Evolutionary conservation across 2,888 invertebrate species (phyloP).

Genomic region (Apoderus coryli): DNA sequence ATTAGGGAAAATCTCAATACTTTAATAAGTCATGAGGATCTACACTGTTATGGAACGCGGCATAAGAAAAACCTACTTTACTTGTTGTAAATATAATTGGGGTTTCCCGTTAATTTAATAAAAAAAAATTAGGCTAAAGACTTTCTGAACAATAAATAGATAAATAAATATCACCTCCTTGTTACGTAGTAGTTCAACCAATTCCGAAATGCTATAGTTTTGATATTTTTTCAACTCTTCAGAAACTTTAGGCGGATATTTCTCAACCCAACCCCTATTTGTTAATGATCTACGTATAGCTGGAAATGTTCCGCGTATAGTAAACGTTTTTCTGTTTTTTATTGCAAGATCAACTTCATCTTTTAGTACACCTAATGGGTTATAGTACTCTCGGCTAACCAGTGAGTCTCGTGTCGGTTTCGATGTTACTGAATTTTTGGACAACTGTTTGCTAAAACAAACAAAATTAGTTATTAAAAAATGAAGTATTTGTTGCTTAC

Average conservation of each 20-base stretch:
- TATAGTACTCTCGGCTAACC: conserved; percentile 12
- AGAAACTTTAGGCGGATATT: conserved; percentile 28
- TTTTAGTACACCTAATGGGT: conserved; percentile 27
- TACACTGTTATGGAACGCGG: no score
- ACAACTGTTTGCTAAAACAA: no score
- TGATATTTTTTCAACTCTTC: conserved; percentile 19
- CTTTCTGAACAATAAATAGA: no score
- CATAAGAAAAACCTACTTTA: no score
- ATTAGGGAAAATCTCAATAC: no score
- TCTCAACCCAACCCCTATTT: conserved; percentile 62
- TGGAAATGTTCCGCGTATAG: conserved; percentile 37
- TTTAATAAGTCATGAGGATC: no score
- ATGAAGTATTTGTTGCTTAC: neutral
- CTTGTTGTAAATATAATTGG: no score
- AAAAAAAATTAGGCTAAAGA: no score
- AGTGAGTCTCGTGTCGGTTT: neutral
- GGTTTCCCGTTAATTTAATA: no score
- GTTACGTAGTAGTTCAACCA: conserved; percentile 24
- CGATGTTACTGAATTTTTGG: neutral
- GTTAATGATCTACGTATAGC: conserved; percentile 43
- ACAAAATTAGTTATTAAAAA: no score
- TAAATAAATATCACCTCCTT: no score
- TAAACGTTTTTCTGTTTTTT: conserved; percentile 38
- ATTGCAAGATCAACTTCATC: conserved; percentile 36
- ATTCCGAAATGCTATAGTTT: conserved; percentile 21